Percentiles rank a stretch among this genome's conserved stretches.
These are phyloP conservation scores for Lepidurus apus DNA, from an alignment of 1,140 invertebrate species.

Conservation along the genomic window DNA sequence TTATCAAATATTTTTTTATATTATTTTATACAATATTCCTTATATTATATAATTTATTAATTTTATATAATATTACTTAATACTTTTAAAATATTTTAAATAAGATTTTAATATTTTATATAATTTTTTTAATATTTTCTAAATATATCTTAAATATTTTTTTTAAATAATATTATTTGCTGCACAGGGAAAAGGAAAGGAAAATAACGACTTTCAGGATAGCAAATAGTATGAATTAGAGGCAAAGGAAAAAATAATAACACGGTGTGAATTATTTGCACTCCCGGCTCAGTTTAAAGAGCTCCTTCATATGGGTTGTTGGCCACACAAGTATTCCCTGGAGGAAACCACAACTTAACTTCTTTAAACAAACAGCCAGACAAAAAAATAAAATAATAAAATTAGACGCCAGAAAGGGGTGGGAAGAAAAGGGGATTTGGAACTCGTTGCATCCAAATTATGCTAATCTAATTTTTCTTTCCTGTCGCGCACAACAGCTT, in stretches of 20 bases:
- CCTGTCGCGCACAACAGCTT: constrained; percentile 1
- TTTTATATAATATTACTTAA: too few species aligned
- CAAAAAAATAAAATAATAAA: not conserved
- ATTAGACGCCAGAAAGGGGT: not conserved
- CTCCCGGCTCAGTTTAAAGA: not conserved
- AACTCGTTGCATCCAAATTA: not conserved
- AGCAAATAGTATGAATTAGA: not conserved
- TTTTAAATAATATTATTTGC: too few species aligned
- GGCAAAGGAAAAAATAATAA: not conserved
- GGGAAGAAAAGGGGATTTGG: not conserved
- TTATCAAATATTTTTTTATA: too few species aligned
- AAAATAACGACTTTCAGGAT: too few species aligned
- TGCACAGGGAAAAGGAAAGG: too few species aligned
- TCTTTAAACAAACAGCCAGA: not conserved
- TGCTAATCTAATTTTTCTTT: constrained; percentile 16
- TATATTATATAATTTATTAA: too few species aligned
- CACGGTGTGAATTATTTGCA: constrained; percentile 9
- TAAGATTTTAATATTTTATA: too few species aligned
- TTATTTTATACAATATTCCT: too few species aligned
- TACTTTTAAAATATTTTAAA: too few species aligned
- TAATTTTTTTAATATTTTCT: too few species aligned
- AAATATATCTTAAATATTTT: too few species aligned
- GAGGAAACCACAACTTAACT: not conserved
- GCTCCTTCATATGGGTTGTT: not conserved
- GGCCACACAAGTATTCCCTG: not conserved